A percentile compares a stretch with the other conserved stretches of the same genome.
phyloP scores from a whole-genome alignment of 2,797 vertebrate species.

The Cyprinodon diabolis region DNA sequence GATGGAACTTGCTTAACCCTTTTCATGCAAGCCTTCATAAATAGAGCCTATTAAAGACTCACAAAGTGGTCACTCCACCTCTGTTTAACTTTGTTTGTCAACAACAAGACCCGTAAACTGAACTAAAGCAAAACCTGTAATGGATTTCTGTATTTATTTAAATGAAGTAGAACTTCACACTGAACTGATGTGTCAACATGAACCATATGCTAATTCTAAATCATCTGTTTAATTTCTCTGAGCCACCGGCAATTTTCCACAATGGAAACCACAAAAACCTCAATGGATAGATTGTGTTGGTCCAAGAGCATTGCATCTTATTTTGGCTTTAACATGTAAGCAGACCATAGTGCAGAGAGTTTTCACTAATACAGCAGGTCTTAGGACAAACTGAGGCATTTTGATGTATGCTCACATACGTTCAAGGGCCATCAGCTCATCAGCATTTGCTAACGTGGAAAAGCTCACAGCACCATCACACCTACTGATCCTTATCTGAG shows the following conservation, averaged over 20 bases:
- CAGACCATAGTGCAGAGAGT: conserved; percentile 64
- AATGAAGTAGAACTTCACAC: conserved; percentile 76
- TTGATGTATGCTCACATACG: conserved; percentile 47
- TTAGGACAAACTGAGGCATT: conserved; percentile 56
- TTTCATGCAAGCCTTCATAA: background rate
- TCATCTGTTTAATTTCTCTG: conserved; percentile 76
- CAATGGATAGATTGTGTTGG: conserved; percentile 39
- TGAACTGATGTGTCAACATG: conserved; percentile 59
- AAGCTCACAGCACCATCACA: conserved; percentile 51
- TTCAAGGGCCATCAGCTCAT: conserved; percentile 50
- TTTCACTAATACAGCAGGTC: conserved; percentile 69
- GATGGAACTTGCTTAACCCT: background rate
- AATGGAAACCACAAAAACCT: conserved; percentile 59
- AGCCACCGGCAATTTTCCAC: conserved; percentile 49
- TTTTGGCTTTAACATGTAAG: conserved; percentile 48
- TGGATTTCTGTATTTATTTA: conserved; percentile 43
- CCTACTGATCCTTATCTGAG: conserved; percentile 75
- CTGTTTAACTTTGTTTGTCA: conserved; percentile 18
- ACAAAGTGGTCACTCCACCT: background rate
- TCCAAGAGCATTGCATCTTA: conserved; percentile 64
- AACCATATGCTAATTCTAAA: conserved; percentile 79
- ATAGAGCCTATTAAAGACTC: too few species aligned
- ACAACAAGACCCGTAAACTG: conserved; percentile 17
- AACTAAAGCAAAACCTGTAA: background rate
- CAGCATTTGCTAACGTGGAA: conserved; percentile 46